Conservation (phyloP, 1,140 invertebrate genomes). For the Rhagoletis zephyria region DNA sequence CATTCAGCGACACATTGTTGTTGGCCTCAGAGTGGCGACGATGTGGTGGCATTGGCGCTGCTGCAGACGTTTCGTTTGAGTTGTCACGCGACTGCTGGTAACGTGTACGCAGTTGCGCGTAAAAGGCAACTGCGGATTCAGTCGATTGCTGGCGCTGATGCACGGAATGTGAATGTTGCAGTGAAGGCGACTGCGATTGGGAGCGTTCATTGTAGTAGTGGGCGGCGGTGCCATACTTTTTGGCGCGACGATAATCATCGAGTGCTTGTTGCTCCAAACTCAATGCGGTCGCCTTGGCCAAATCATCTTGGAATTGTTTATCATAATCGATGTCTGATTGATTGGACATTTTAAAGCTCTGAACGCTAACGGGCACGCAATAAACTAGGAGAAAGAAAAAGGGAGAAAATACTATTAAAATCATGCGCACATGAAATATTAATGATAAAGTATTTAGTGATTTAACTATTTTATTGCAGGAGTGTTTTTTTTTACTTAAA, state of each 20-base stretch:
- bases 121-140: constrained; percentile 56
- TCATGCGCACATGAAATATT: neutral
- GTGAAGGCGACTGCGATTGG: constrained; percentile 65
- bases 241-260: constrained; percentile 81
- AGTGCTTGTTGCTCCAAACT: constrained; percentile 88
- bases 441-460: neutral
- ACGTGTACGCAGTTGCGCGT: constrained; percentile 60
- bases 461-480: too few species aligned
- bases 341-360: constrained; percentile 58
- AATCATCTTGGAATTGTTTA: constrained; percentile 86
- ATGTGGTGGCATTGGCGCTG: constrained; percentile 68
- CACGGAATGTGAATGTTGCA: neutral
- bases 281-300: constrained; percentile 87
- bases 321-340: constrained; percentile 79
- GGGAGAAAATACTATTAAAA: neutral
- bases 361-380: neutral
- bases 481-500: neutral
- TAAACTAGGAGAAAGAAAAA: neutral
- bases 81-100: constrained; percentile 59
- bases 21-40: constrained; percentile 74
- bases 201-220: constrained; percentile 74
- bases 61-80: neutral
- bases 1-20: constrained; percentile 61
- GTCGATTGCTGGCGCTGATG: constrained; percentile 70
- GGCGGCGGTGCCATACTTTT: constrained; percentile 75